Evolutionary conservation across 2,888 invertebrate species (phyloP), one percentile per base, ranked within the genome.

Genomic region (Trachelus troglodyta): DNA sequence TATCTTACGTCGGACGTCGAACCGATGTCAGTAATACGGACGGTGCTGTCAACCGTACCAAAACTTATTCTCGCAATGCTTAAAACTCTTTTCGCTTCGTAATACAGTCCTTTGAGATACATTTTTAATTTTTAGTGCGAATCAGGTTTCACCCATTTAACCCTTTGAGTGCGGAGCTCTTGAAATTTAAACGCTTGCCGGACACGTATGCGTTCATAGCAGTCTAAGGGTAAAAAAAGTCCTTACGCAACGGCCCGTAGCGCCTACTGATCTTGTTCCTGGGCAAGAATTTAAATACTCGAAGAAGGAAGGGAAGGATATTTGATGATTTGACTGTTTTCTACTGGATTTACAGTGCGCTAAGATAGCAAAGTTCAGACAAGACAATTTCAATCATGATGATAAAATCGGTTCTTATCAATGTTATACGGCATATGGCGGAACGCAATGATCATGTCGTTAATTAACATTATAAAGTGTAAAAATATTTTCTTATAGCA

Each of bases 381-480:
- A 23, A 56, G 56, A 40, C 40, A 56, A 56, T 23, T 56, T 56
- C 56, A 56, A 56, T 56, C 23, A 56, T 56, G 56, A 56, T 56
- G 9, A 23, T 23, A 56, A 56, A 56, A 56, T 23, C 56, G 23
- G 9, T 56, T 56, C 56, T 56, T 56, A 40, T 11, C 34, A 35
- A 71, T 69, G 6, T 75, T n/a, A 30, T 73, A 71, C 15, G 40
- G 33, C 33, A 23, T 23, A 23, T 56, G 56, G 9, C 56, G 56
- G 9, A 56, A 56, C 23, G 23, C 56, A 23, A 56, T 23, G 56
- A 56, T 56, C 56, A 9, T 23, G 23, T 56, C 56, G 23, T 56
- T 56, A 56, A 56, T 56, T 56, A 56, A 56, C 23, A 69, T 74
- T 77, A 69, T 37, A 74, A 40, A 33, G 30, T 74, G 71, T 71